Evolutionary conservation across 2,888 invertebrate species (phyloP).

Genomic region (Omphaloscelis lunosa): DNA sequence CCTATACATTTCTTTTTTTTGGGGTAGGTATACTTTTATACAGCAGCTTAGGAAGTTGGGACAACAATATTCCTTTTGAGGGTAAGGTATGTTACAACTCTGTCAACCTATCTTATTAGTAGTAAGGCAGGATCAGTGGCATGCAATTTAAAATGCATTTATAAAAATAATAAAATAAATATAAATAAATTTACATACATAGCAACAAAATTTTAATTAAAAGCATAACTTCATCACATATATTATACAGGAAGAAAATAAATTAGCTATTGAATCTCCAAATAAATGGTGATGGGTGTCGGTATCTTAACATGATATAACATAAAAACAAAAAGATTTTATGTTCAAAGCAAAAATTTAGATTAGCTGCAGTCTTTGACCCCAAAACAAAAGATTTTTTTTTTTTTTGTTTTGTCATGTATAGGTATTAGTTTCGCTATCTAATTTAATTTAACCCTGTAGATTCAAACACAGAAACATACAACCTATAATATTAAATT

Average conservation of each 20-base stretch:
- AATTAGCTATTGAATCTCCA: background rate
- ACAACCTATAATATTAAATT: background rate
- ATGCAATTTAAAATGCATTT: background rate
- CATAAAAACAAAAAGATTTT: background rate
- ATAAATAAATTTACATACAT: background rate
- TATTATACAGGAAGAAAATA: background rate
- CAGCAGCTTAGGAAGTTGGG: too few relatives aligned
- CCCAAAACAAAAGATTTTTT: background rate
- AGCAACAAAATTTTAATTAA: background rate
- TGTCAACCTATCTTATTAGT: background rate
- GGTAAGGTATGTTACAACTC: background rate
- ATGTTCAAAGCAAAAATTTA: background rate
- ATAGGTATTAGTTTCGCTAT: background rate
- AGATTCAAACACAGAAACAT: slow-evolving; percentile 10
- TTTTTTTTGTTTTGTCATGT: background rate
- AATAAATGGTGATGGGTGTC: background rate
- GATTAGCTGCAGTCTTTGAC: too few relatives aligned
- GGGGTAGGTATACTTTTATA: background rate
- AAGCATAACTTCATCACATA: background rate
- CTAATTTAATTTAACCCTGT: background rate
- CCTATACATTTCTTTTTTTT: background rate
- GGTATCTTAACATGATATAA: background rate
- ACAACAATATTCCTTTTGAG: background rate
- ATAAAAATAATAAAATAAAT: background rate
- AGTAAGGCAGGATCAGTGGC: background rate